Evolutionary conservation across 1,140 invertebrate species (phyloP).

Genomic region (Calephelis nemesis): DNA sequence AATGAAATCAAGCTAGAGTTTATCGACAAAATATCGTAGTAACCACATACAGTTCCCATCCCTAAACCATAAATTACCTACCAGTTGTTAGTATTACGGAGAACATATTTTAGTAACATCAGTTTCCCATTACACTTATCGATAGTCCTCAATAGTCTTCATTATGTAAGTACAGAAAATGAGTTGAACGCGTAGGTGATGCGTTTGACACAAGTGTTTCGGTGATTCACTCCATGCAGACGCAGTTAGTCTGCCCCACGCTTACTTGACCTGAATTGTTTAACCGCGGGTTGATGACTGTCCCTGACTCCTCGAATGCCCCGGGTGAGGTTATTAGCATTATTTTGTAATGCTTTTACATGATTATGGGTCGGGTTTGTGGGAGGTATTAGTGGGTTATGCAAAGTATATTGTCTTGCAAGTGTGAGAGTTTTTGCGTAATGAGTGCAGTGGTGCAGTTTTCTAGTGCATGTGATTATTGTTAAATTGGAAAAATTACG

Average conservation of each 20-base stretch:
- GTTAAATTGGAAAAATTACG: no score
- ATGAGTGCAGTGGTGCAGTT: neutral
- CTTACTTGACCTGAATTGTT: conserved; percentile 59
- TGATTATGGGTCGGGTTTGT: conserved; percentile 4
- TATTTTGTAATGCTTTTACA: conserved; percentile 15
- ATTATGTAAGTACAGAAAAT: neutral
- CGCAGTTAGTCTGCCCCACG: conserved; percentile 41
- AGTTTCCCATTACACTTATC: neutral
- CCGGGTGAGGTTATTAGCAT: conserved; percentile 33
- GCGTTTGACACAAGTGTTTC: conserved; percentile 4
- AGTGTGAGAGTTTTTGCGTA: neutral
- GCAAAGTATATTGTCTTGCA: neutral
- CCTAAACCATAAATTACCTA: neutral
- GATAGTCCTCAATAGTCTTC: neutral
- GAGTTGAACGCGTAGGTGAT: conserved; percentile 18
- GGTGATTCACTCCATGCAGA: conserved; percentile 12
- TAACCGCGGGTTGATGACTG: conserved; percentile 54
- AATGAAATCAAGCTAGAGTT: no score
- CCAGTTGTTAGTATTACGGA: neutral
- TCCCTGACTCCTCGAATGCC: conserved; percentile 42
- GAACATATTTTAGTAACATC: neutral
- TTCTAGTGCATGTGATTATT: no score
- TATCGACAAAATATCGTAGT: no score
- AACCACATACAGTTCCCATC: no score
- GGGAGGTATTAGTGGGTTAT: neutral